Percentiles rank a stretch among this genome's conserved stretches.
Conservation (phyloP, 2,888 invertebrate genomes). For the Cryptocephalus moraei region DNA sequence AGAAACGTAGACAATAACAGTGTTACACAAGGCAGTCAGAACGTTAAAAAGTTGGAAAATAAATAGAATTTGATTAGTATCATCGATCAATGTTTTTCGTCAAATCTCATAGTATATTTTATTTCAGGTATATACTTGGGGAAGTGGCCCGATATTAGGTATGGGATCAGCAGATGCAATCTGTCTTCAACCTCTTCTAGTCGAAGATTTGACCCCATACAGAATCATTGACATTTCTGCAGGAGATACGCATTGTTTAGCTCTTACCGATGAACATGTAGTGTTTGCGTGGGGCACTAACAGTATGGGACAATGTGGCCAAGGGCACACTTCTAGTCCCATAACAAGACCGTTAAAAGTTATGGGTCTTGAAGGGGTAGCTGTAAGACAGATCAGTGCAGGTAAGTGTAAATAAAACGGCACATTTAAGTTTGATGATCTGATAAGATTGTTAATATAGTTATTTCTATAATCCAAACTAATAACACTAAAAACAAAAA, state of each 20-base stretch:
- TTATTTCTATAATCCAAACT: not conserved
- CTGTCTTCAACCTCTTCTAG: constrained; percentile 42
- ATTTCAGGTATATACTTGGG: constrained; percentile 49
- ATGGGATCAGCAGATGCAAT: constrained; percentile 47
- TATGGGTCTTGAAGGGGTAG: constrained; percentile 43
- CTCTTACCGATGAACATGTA: constrained; percentile 44
- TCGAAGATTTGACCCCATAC: constrained; percentile 43
- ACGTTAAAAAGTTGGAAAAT: too few relatives aligned
- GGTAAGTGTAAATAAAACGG: constrained; percentile 28
- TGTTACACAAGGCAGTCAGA: too few relatives aligned
- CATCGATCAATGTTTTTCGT: not conserved
- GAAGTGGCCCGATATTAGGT: constrained; percentile 50
- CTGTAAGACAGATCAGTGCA: constrained; percentile 50
- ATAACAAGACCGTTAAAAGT: constrained; percentile 47
- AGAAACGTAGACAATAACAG: too few relatives aligned
- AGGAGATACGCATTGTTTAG: constrained; percentile 52
- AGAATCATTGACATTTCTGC: constrained; percentile 49
- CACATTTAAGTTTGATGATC: not conserved
- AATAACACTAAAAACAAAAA: not conserved
- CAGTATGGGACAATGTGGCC: constrained; percentile 55
- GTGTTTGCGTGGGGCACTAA: constrained; percentile 54
- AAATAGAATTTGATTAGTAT: not conserved
- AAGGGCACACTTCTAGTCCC: constrained; percentile 49
- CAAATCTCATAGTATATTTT: not conserved
- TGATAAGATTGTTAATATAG: too few relatives aligned